These are phyloP conservation scores for Neotoxoptera formosana DNA, from an alignment of 1,140 invertebrate species.

Conservation along the genomic window DNA sequence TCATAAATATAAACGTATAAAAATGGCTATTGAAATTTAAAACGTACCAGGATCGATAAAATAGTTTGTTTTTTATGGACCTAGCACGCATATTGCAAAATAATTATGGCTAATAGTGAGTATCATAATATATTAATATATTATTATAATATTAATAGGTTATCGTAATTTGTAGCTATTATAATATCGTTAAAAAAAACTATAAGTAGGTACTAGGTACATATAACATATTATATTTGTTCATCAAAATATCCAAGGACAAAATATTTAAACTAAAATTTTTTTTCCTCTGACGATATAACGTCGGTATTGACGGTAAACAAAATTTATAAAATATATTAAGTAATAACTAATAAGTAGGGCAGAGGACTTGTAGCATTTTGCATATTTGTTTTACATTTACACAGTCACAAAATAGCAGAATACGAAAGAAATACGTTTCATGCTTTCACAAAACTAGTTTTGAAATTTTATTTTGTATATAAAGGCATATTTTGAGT, in stretches of 20 bases:
- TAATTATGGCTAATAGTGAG: conserved; percentile 33
- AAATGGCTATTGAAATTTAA: not conserved
- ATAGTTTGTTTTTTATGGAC: not conserved
- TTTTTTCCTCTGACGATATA: not conserved
- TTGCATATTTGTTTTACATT: too few relatives aligned
- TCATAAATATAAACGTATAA: not conserved
- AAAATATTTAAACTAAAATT: not conserved
- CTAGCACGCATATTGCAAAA: not conserved
- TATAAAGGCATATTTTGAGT: too few relatives aligned
- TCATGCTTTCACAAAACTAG: too few relatives aligned
- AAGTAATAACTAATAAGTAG: too few relatives aligned
- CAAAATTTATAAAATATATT: too few relatives aligned
- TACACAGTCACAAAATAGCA: too few relatives aligned
- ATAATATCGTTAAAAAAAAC: not conserved
- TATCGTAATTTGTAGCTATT: not conserved
- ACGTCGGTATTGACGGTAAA: too few relatives aligned
- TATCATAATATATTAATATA: too few relatives aligned
- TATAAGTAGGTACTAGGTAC: not conserved
- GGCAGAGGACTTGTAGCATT: too few relatives aligned
- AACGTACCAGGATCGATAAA: not conserved
- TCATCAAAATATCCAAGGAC: not conserved
- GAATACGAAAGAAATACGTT: too few relatives aligned
- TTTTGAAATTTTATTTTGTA: too few relatives aligned
- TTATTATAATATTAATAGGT: not conserved
- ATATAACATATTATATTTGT: too few relatives aligned